Base-by-base conservation (phyloP, 2,888 invertebrate genomes). In the Drosophila kuntzei region DNA sequence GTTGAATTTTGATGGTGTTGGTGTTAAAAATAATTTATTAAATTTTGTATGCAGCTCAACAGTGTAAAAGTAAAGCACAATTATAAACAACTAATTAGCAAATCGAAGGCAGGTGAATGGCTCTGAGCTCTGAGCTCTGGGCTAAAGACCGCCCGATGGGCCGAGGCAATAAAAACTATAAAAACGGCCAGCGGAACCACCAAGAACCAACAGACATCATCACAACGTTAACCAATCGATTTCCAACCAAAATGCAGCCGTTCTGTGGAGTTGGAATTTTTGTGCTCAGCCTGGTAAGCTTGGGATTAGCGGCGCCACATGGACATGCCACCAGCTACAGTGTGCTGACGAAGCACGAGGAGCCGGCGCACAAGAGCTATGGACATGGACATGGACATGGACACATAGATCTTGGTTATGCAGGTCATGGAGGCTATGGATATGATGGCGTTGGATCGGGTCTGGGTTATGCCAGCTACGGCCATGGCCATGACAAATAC, bases 321-420 rank as follows among this genome's bases (percentile, higher is more conserved):
- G 80, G 72, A 18, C 85, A 79, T 32, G 87, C 86, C 7, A 86
- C 77, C 50, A 90, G 90, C 58, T 91, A 90, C 71, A 83, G 87
- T 6, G 85, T 87, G 49, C 37, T 91, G 37, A 89, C 89, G 32
- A 90, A 90, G 53, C 90, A 91, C 57, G 91, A 91, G 50, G 74
- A 61, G 27, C 86, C 88, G 1, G 50, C 58, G 7, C 78, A 89
- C 54, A 75, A 83, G 65, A 67, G 57, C 25, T 69, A 77, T 34
- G 71, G 71, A 16, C 43, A 76, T 20, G 64, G 49, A 27, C 61
- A 71, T 47, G 68, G 29, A 37, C 55, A 76, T 44, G 64, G 43
- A 36, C 49, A 71, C 44, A 44, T 65, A 12, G 70, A 79, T 36
- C 57, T 49, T 8, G 73, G 77, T 3, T 60, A 77, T 25, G 73